Evolutionary conservation across 2,113 vertebrate species (phyloP).

Genomic region (Psephotus haematonotus): DNA sequence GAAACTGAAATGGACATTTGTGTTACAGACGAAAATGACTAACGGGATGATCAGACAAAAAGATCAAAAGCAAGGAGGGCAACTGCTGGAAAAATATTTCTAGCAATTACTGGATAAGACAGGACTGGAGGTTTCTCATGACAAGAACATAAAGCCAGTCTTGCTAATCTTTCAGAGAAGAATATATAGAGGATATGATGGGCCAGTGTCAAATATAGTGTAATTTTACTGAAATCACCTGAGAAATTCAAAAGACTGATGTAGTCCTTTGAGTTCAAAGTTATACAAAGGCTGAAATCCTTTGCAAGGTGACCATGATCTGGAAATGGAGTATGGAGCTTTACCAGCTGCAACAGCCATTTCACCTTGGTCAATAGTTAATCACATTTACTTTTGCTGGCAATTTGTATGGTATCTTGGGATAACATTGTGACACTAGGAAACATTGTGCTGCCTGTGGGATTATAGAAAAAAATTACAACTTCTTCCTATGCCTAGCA

Average conservation of each 20-base stretch:
- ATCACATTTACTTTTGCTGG: background rate
- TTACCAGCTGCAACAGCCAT: background rate
- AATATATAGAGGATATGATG: background rate
- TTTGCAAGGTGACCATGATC: background rate
- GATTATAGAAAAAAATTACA: background rate
- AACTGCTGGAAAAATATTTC: background rate
- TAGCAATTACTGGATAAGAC: background rate
- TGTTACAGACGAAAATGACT: background rate
- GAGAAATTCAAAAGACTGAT: background rate
- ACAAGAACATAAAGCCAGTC: background rate
- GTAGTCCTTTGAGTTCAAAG: background rate
- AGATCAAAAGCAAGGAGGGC: conserved; percentile 8
- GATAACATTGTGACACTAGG: fast-evolving
- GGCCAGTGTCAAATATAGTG: background rate
- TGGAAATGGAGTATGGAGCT: background rate
- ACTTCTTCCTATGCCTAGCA: background rate
- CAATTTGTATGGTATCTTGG: background rate
- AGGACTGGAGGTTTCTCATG: background rate
- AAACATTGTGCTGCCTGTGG: background rate
- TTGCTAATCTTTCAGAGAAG: background rate
- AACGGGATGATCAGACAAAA: conserved; percentile 22
- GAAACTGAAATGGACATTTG: conserved; percentile 5
- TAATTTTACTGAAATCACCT: background rate
- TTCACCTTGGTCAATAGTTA: background rate
- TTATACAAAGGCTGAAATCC: background rate